These are phyloP conservation scores for Diorhabda sublineata DNA, from an alignment of 1,140 invertebrate species.

Conservation along the genomic window DNA sequence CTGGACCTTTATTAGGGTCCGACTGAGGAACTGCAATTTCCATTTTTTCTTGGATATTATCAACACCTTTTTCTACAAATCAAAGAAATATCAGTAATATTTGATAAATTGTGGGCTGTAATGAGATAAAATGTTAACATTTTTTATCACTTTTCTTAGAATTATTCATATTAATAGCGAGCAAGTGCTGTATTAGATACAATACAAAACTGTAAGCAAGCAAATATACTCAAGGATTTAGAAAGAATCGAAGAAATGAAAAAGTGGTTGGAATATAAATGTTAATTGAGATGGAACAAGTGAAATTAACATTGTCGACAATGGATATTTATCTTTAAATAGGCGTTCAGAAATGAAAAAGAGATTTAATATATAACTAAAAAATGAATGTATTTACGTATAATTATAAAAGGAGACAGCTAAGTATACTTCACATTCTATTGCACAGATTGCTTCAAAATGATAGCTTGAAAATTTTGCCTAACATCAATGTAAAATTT, in stretches of 20 bases:
- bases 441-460: too few species aligned
- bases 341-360: too few species aligned
- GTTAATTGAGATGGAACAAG: too few species aligned
- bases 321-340: too few species aligned
- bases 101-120: background rate
- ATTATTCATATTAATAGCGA: background rate
- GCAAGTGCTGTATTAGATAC: background rate
- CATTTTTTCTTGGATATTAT: slow-evolving; percentile 9
- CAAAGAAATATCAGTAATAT: background rate
- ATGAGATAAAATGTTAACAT: background rate
- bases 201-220: background rate
- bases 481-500: too few species aligned
- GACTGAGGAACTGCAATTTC: background rate
- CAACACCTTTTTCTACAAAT: slow-evolving; percentile 14
- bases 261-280: background rate
- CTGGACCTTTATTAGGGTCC: slow-evolving; percentile 4
- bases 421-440: too few species aligned
- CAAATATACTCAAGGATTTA: background rate
- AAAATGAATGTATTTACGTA: too few species aligned
- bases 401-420: too few species aligned
- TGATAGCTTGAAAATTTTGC: too few species aligned
- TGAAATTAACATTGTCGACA: too few species aligned
- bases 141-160: background rate
- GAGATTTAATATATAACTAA: too few species aligned
- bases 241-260: background rate